A percentile compares a stretch with the other conserved stretches of the same genome.
phyloP scores from a whole-genome alignment of 2,888 invertebrate species.

The Tipula confusa region DNA sequence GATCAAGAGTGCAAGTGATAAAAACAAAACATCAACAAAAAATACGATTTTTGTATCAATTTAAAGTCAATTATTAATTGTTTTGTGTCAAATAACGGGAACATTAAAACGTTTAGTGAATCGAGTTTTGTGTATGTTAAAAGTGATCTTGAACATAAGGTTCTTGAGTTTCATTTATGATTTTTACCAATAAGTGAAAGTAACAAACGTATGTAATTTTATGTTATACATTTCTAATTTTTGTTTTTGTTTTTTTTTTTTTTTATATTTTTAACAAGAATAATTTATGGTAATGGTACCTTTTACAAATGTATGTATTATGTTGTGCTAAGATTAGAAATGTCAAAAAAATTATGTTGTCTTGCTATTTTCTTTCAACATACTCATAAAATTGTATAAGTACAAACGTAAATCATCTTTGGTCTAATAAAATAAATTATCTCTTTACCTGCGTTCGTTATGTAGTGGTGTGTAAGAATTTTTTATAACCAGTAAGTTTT shows the following conservation, averaged over 20 bases:
- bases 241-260: too few species aligned
- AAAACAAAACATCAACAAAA: neutral
- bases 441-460: neutral
- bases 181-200: neutral
- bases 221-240: conserved; percentile 6
- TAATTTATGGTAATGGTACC: too few species aligned
- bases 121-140: neutral
- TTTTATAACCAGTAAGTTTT: neutral
- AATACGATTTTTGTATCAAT: neutral
- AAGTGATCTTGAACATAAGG: neutral
- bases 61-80: neutral
- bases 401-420: neutral
- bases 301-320: neutral
- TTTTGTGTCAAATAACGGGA: neutral
- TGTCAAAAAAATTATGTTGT: neutral
- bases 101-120: neutral
- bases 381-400: neutral
- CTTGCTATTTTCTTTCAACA: neutral
- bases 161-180: neutral
- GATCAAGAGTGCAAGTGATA: neutral
- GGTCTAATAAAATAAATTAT: neutral
- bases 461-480: too few species aligned
- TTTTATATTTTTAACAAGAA: neutral
- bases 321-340: neutral
- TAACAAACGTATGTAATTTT: neutral